phyloP scores from a whole-genome alignment of 2,888 invertebrate genomes.

The Calliopum simillimum region DNA sequence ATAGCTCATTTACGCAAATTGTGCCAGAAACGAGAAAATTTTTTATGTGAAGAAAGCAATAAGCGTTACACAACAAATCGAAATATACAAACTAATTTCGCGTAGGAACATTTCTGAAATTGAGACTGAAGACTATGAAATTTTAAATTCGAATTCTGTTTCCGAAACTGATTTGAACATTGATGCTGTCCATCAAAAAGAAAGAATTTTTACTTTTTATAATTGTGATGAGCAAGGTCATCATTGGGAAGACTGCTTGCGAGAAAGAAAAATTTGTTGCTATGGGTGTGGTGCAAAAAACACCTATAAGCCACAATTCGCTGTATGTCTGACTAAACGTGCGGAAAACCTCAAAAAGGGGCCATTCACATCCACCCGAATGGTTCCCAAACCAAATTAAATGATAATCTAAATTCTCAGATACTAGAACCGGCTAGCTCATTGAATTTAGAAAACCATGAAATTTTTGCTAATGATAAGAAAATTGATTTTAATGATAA shows the following conservation, averaged over 20 bases:
- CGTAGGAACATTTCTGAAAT: no score
- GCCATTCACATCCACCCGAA: slow-evolving; percentile 1
- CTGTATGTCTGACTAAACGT: slow-evolving; percentile 7
- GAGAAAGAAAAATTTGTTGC: slow-evolving; percentile 21
- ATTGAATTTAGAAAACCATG: neutral
- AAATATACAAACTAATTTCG: no score
- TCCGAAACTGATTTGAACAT: no score
- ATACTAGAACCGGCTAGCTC: neutral
- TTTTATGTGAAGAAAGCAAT: no score
- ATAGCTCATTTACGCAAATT: no score
- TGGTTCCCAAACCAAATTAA: slow-evolving; percentile 1
- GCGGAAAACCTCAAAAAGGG: slow-evolving; percentile 15
- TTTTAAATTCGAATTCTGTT: no score
- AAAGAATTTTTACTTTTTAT: no score
- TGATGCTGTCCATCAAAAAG: no score
- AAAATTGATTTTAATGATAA: neutral
- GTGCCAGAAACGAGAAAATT: no score
- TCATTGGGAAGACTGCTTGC: slow-evolving; percentile 24
- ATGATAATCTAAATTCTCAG: neutral
- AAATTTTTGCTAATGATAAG: neutral
- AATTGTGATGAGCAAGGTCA: slow-evolving; percentile 15
- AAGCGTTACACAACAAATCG: no score
- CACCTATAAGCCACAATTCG: slow-evolving; percentile 27
- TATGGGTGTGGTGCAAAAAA: no score
- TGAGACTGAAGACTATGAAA: no score